Evolutionary conservation across 1,140 invertebrate genomes (phyloP).

Genomic region (Neuroterus valhalla): DNA sequence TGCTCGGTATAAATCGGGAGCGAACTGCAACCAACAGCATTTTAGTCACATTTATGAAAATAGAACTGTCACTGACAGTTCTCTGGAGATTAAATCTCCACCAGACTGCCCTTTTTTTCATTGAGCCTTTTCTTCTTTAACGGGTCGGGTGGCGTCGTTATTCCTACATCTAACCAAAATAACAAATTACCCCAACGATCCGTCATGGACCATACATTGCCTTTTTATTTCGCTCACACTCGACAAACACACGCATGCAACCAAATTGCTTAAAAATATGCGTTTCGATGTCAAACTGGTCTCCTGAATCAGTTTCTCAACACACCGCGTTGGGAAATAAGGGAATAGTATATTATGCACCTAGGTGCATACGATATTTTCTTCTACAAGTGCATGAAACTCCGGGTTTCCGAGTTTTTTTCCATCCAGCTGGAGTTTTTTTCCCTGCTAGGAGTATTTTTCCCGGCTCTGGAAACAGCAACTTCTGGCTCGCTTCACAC

Average conservation of each 20-base stretch:
- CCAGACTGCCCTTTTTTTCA: not conserved
- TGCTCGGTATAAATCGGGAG: not conserved
- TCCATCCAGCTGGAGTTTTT: no score
- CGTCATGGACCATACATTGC: slow-evolving; percentile 13
- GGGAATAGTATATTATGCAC: no score
- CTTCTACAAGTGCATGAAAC: no score
- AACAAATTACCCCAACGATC: not conserved
- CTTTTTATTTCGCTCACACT: not conserved
- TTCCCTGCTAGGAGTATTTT: no score
- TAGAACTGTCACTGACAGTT: slow-evolving; percentile 23
- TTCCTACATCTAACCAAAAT: slow-evolving; percentile 7
- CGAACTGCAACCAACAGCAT: slow-evolving; percentile 9
- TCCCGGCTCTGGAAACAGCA: no score
- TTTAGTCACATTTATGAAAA: slow-evolving; percentile 28
- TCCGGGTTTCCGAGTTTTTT: no score
- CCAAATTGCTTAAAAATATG: not conserved
- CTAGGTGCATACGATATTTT: no score
- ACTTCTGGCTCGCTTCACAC: no score
- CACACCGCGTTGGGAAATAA: not conserved
- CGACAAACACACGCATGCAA: not conserved
- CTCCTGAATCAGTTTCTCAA: not conserved
- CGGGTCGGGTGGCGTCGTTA: not conserved
- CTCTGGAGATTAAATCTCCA: slow-evolving; percentile 27
- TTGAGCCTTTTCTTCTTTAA: slow-evolving; percentile 1
- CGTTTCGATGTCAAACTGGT: not conserved